These are phyloP conservation scores for Zelostemma sp. DNA, from an alignment of 1,140 invertebrate species.

Conservation along the genomic window DNA sequence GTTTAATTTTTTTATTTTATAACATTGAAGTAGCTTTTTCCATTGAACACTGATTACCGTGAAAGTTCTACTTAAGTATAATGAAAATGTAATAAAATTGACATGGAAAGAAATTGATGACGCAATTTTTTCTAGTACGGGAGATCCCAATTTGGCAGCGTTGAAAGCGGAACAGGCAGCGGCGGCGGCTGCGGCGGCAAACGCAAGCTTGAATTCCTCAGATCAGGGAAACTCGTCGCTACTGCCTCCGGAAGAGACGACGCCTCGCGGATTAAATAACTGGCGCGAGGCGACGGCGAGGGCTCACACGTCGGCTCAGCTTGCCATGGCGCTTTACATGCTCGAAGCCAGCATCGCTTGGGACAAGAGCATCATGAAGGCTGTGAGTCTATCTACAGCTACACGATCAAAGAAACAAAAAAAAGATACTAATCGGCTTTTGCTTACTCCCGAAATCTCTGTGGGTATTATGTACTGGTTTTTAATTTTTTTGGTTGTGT, in stretches of 20 bases:
- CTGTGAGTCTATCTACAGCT: slow-evolving; percentile 80
- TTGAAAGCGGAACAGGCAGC: slow-evolving; percentile 69
- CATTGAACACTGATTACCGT: no score
- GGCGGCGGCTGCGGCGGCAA: slow-evolving; percentile 53
- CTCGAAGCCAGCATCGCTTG: slow-evolving; percentile 94
- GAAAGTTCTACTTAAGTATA: background rate
- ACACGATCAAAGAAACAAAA: slow-evolving; percentile 67
- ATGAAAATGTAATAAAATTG: no score
- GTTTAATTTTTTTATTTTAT: slow-evolving; percentile 12
- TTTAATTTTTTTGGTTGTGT: background rate
- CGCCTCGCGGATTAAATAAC: slow-evolving; percentile 79
- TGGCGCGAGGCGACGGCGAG: slow-evolving; percentile 91
- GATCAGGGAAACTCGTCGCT: slow-evolving; percentile 53
- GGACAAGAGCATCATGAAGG: slow-evolving; percentile 99
- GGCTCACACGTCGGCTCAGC: slow-evolving; percentile 87
- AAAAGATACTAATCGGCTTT: slow-evolving; percentile 64
- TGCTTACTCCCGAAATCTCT: slow-evolving; percentile 67
- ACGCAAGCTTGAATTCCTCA: slow-evolving; percentile 58
- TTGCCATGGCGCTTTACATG: slow-evolving; percentile 91
- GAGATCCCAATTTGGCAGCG: slow-evolving; percentile 72
- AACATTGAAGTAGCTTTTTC: no score
- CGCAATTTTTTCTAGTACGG: slow-evolving; percentile 69
- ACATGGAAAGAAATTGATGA: no score
- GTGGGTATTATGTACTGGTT: slow-evolving; percentile 60
- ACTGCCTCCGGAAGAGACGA: slow-evolving; percentile 62